A percentile compares a stretch with the other conserved stretches of the same genome.
Evolutionary conservation across 2,797 vertebrate genomes (phyloP).

Genomic region (Rhincodon typus): DNA sequence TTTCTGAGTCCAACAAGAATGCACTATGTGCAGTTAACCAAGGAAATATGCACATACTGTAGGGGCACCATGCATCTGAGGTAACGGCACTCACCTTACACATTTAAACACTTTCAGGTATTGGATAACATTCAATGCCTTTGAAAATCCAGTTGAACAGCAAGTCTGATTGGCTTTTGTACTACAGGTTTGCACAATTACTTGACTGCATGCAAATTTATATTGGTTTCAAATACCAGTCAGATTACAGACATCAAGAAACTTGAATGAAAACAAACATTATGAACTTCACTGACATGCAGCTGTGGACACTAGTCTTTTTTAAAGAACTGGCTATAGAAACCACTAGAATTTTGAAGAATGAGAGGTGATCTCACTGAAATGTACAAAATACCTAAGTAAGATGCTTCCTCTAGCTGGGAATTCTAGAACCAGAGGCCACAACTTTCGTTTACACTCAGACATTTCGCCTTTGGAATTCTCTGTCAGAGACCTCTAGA

Average conservation of each 20-base stretch:
- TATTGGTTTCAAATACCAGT: neutral
- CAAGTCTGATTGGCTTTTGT: neutral
- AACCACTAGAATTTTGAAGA: too few relatives aligned
- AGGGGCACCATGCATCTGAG: too few relatives aligned
- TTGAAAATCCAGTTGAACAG: neutral
- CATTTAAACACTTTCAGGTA: neutral
- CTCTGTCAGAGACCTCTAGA: too few relatives aligned
- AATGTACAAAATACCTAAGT: too few relatives aligned
- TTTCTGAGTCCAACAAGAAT: neutral
- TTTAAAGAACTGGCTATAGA: too few relatives aligned
- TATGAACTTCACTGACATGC: neutral
- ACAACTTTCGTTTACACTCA: too few relatives aligned
- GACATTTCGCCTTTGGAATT: too few relatives aligned
- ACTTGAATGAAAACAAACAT: neutral
- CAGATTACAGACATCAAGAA: neutral
- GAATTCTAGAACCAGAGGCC: too few relatives aligned
- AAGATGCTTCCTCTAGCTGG: too few relatives aligned
- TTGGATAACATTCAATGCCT: neutral
- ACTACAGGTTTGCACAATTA: neutral
- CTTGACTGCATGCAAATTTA: neutral
- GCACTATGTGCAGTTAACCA: neutral
- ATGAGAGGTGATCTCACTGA: too few relatives aligned
- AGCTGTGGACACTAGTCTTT: neutral
- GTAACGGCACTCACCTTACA: neutral
- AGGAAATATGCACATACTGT: neutral